Conservation (phyloP, 30 jellyfish, hydroid and myxozoan species). For the Chironex yamaguchii region DNA sequence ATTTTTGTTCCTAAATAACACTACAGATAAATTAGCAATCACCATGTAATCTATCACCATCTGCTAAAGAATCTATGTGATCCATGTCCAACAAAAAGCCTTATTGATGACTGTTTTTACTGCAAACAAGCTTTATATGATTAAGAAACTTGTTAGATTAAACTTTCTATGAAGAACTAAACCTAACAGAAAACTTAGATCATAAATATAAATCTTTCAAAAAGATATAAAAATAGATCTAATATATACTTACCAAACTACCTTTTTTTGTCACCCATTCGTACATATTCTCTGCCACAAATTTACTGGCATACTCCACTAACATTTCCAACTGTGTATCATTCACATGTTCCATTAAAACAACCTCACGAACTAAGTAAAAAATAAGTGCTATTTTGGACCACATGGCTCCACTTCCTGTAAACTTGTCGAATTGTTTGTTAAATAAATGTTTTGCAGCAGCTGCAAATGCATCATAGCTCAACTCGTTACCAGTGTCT, state of each 20-base stretch:
- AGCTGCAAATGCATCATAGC: conserved; percentile 80
- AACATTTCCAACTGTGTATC: conserved; percentile 86
- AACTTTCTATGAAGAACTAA: too few relatives aligned
- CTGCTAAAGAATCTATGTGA: too few relatives aligned
- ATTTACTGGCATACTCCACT: conserved; percentile 89
- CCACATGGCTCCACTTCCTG: conserved; percentile 85
- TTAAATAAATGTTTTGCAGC: conserved; percentile 84
- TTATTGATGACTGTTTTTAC: too few relatives aligned
- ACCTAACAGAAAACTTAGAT: too few relatives aligned
- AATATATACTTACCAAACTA: conserved; percentile 84
- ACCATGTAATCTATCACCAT: too few relatives aligned
- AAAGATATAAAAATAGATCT: too few relatives aligned
- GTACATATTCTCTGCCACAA: conserved; percentile 74
- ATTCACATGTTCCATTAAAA: conserved; percentile 71
- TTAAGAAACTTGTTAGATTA: too few relatives aligned
- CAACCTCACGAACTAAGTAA: conserved; percentile 81
- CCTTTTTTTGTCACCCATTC: conserved; percentile 76
- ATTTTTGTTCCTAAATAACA: too few relatives aligned
- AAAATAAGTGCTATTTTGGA: conserved; percentile 85
- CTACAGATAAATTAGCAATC: too few relatives aligned
- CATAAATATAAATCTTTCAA: too few relatives aligned
- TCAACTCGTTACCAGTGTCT: conserved; percentile 50
- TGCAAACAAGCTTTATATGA: too few relatives aligned
- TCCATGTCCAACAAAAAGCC: too few relatives aligned
- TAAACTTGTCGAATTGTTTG: conserved; percentile 68